Evolutionary conservation across 2,113 vertebrate species (phyloP).

Genomic region (Campylorhamphus procurvoides): DNA sequence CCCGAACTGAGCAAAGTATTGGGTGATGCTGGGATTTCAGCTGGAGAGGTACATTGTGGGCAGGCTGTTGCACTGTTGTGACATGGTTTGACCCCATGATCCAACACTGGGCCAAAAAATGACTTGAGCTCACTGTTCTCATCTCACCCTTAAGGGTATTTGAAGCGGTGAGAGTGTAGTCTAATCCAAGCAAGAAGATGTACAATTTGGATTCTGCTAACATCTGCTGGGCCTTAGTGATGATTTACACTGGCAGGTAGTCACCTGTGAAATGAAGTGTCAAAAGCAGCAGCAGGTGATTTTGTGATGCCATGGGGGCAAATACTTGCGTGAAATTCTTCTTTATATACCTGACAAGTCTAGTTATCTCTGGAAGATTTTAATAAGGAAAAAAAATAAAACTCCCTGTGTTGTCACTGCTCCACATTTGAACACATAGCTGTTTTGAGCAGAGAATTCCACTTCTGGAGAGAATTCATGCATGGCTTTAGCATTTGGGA

Average conservation of each 20-base stretch:
- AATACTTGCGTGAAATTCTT: not conserved
- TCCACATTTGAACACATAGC: not conserved
- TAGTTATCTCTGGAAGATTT: not conserved
- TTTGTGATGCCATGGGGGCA: not conserved
- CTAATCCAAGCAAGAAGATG: rapidly evolving
- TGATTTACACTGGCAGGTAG: not conserved
- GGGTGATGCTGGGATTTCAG: not conserved
- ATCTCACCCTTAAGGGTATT: not conserved
- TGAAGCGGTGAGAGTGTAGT: no score
- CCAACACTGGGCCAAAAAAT: not conserved
- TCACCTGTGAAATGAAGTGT: not conserved
- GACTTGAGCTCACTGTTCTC: not conserved
- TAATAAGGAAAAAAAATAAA: not conserved
- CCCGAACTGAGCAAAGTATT: rapidly evolving
- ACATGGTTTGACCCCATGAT: not conserved
- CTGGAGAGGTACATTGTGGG: rapidly evolving
- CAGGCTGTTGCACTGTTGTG: not conserved
- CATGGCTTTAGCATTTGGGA: not conserved
- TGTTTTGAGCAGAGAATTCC: not conserved
- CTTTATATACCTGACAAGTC: not conserved
- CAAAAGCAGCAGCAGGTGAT: not conserved
- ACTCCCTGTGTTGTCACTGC: not conserved
- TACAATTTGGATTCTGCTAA: not conserved
- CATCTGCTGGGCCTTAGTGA: not conserved
- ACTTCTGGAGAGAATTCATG: not conserved